Evolutionary conservation across 2,113 vertebrate species (phyloP), one percentile per base, ranked within the genome.

Genomic region (Tetrao urogallus): DNA sequence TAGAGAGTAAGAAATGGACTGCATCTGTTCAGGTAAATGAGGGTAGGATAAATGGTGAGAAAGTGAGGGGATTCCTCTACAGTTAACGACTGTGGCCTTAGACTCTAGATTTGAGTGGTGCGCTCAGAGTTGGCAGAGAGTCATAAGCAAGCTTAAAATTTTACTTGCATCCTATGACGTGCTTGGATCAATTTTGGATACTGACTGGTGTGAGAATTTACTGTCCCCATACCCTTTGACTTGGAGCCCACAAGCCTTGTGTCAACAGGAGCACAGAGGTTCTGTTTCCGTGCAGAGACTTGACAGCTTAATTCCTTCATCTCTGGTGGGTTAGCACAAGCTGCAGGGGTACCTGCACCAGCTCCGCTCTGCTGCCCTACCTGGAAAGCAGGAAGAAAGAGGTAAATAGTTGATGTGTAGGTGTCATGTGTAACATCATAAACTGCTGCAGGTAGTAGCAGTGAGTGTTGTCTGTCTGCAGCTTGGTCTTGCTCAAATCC

Each of bases 211-310:
- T 77, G 60, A 47, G 85, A 60, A 22, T 16, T 45, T 21, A 8
- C 6, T 50, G 58, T 19, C 12, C n/a, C 77, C 57, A n/a, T 45
- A 7, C 50, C n/a, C 42, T 58, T 58, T 8, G 38, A 5, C 58
- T 32, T 22, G 27, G 34, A 87, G 5, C 43, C 8, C 0, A 0
- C 43, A 0, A 0, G 14, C n/a, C 54, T 20, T 69, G 42, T 43
- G 61, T 36, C 0, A 2, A 27, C 28, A 45, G 56, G 45, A 70
- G 0, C n/a, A 43, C 8, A 2, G 4, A 22, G 75, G 25, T 61
- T 79, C 43, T 74, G 30, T 67, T 74, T 8, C 12, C 19, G 28
- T 22, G 65, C 42, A 19, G 47, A 36, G 36, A 43, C 61, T 65
- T 34, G 24, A 20, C 32, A 56, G 27, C 45, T 10, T 24, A 40